Evolutionary conservation across 2,797 vertebrate species (phyloP), one percentile per base, ranked within the genome.

Genomic region (Schizopygopsis malacanthus): DNA sequence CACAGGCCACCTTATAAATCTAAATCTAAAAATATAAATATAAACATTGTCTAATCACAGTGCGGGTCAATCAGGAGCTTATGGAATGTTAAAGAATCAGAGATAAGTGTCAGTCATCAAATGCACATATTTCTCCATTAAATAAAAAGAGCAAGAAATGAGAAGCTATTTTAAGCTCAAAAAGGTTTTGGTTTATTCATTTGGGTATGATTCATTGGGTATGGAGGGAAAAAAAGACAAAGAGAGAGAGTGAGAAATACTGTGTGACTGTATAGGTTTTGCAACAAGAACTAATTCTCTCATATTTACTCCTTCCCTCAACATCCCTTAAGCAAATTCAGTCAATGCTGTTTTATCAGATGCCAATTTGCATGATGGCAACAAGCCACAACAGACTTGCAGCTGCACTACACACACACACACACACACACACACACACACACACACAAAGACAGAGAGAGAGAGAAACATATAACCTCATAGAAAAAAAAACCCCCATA

Each of bases 301-400:
- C 90, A 93, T 91, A 95, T 93, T 94, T 91, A 90, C 88, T 70
- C 91, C 87, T 92, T 93, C 93, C 93, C 92, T 87, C 92, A 73
- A 90, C 45, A 77, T 86, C 73, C 90, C 90, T 87, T 78, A 43
- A 93, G 89, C 93, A 95, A 95, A 95, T 93, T 92, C 91, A 87
- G 91, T 95, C 91, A 86, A 81, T 73, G 84, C 79, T 86, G 91
- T 94, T 95, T 94, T 86, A 93, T 93, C 89, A 86, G 88, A 93
- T 91, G 94, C 93, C 94, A 94, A 94, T 96, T 95, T 95, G 93
- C 94, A 95, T 96, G 92, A 94, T 95, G 90, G 94, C 94, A 95
- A 94, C 94, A 95, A 95, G 94, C 93, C 93, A 93, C 92, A 92
- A 93, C 91, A 91, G 93, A 93, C 93, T 93, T 83, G 88, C 92